These are phyloP conservation scores for Lepidocyrtoides sp. DNA, from an alignment of 2,888 invertebrate genomes.

Conservation along the genomic window DNA sequence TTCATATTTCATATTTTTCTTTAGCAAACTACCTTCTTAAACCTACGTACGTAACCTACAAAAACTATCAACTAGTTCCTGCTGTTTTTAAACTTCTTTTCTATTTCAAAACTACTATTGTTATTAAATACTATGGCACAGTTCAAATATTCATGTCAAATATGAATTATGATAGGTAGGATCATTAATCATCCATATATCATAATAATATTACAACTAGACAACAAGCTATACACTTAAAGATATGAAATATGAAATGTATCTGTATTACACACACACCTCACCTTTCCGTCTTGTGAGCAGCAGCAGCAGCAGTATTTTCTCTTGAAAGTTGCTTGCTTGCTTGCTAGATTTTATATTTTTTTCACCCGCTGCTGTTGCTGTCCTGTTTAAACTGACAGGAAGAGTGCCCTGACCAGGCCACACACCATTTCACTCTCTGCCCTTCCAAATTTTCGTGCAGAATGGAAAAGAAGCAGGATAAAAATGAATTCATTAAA, in stretches of 20 bases:
- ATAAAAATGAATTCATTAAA: neutral
- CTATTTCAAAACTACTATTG: neutral
- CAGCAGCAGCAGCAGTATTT: neutral
- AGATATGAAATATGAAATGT: too few species aligned
- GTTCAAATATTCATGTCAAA: constrained; percentile 78
- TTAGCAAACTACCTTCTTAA: too few species aligned
- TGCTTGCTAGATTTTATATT: too few species aligned
- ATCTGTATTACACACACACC: too few species aligned
- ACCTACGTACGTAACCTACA: neutral
- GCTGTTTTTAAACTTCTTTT: constrained; percentile 61
- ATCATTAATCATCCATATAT: constrained; percentile 85
- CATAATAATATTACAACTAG: constrained; percentile 42
- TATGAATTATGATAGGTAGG: constrained; percentile 83
- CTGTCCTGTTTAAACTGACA: neutral
- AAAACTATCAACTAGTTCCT: constrained; percentile 38
- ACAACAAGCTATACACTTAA: too few species aligned
- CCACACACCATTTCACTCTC: neutral
- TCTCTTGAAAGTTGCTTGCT: neutral
- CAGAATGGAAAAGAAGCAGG: neutral
- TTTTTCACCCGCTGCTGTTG: too few species aligned
- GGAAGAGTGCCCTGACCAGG: neutral
- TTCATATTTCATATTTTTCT: too few species aligned
- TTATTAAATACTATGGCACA: neutral
- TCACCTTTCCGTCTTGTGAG: neutral
- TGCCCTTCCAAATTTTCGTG: neutral